Base-by-base conservation (phyloP, 2,113 vertebrate genomes). In the Sylvietta virens region DNA sequence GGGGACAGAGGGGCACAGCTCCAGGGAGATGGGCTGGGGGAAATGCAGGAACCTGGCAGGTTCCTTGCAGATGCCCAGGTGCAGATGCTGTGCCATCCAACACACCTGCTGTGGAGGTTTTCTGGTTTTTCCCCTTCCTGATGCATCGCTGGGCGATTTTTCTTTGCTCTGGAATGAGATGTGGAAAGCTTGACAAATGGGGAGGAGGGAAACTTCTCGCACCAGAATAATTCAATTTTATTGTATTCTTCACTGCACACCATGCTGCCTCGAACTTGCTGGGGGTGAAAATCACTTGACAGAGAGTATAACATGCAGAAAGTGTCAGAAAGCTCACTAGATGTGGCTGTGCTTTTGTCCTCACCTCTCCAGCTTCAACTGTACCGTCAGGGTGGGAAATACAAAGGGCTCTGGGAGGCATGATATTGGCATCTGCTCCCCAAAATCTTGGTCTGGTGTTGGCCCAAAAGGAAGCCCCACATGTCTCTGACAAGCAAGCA, bases 181-280 rank as follows among this genome's bases (percentile, higher is more conserved):
- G 88, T 92, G 86, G 76, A 83, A 88, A 88, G 67, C 82, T 90
- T 90, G 92, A 92, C 64, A 86, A 92, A 94, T 93, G 62, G 51
- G 4, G 6, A 71, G 80, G 51, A 90, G 82, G 73, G 80, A 61
- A 48, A 76, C 67, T 86, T 82, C 82, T 86, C 2, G 1, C 0
- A 1, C 67, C 47, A 77, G 79, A 93, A 90, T 94, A 94, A 92
- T 86, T 93, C 86, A 82, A 82, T 92, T 95, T 94, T 92, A 95
- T 92, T 53, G 50, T 57, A 83, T 94, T 86, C 86, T 92, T 90
- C 5, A 16, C 45, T 33, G 11, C 1, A 22, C 19, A 21, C 37
- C 30, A 7, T 0, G 1, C 66, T 88, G 70, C 86, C 82, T 88
- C 1, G 0, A 57, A 53, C 79, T 65, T 70, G 62, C 92, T 92